phyloP scores from a whole-genome alignment of 2,113 vertebrate genomes.

The Brachyhypopomus occidentalis region DNA sequence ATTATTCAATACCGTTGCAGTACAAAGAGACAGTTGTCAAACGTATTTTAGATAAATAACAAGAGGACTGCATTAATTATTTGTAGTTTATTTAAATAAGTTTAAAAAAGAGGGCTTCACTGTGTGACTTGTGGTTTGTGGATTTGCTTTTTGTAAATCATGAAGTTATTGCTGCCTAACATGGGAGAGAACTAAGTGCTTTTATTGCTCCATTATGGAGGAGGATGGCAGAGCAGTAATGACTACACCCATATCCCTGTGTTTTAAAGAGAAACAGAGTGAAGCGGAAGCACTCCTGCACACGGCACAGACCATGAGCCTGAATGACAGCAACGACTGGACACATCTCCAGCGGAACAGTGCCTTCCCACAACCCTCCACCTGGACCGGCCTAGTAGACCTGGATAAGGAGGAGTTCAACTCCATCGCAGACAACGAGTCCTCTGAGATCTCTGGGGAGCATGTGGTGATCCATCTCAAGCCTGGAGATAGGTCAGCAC shows the following conservation, averaged over 20 bases:
- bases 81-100: neutral
- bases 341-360: conserved; percentile 47
- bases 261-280: conserved; percentile 35
- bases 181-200: neutral
- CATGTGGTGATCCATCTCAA: conserved; percentile 70
- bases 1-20: no score
- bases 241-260: neutral
- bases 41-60: conserved; percentile 25
- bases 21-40: conserved; percentile 48
- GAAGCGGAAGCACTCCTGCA: conserved; percentile 56
- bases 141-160: conserved; percentile 10
- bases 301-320: conserved; percentile 38
- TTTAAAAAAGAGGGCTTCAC: neutral
- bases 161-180: neutral
- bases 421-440: conserved; percentile 63
- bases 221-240: neutral
- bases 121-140: conserved; percentile 18
- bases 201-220: neutral
- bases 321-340: conserved; percentile 42
- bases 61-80: conserved; percentile 3
- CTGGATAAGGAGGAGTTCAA: conserved; percentile 59
- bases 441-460: conserved; percentile 76
- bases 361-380: conserved; percentile 57
- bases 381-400: conserved; percentile 66
- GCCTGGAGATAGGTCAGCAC: conserved; percentile 46